Evolutionary conservation across 1,140 invertebrate genomes (phyloP).

Genomic region (Lerema accius): DNA sequence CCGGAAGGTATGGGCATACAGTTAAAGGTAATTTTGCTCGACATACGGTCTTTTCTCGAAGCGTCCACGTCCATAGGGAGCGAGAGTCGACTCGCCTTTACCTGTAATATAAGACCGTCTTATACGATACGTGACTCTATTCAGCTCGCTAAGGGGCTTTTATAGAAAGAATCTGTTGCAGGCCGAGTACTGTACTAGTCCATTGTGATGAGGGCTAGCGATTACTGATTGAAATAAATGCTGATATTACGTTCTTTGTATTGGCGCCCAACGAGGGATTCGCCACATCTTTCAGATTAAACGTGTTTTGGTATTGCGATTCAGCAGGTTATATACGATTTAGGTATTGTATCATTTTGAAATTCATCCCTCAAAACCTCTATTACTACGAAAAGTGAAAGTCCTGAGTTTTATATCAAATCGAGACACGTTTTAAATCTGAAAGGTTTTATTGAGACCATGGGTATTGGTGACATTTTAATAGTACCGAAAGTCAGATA

Average conservation of each 20-base stretch:
- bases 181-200: conserved; percentile 7
- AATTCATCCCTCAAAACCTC: too few species aligned
- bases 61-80: conserved; percentile 46
- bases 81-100: conserved; percentile 59
- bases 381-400: too few species aligned
- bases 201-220: conserved; percentile 7
- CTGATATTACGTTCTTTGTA: not conserved
- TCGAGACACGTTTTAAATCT: too few species aligned
- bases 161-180: conserved; percentile 57
- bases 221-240: not conserved
- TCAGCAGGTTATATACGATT: conserved; percentile 3
- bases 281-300: not conserved
- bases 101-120: conserved; percentile 57
- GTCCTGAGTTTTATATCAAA: too few species aligned
- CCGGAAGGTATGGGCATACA: not conserved
- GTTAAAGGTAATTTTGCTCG: conserved; percentile 38
- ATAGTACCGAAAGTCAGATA: too few species aligned
- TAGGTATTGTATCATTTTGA: too few species aligned
- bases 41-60: conserved; percentile 51
- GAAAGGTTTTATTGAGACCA: too few species aligned
- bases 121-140: conserved; percentile 73
- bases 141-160: conserved; percentile 51
- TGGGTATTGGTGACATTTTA: too few species aligned
- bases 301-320: not conserved
- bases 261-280: not conserved